Conservation (phyloP, 2,888 invertebrate species). For the Temnothorax ravouxi region DNA sequence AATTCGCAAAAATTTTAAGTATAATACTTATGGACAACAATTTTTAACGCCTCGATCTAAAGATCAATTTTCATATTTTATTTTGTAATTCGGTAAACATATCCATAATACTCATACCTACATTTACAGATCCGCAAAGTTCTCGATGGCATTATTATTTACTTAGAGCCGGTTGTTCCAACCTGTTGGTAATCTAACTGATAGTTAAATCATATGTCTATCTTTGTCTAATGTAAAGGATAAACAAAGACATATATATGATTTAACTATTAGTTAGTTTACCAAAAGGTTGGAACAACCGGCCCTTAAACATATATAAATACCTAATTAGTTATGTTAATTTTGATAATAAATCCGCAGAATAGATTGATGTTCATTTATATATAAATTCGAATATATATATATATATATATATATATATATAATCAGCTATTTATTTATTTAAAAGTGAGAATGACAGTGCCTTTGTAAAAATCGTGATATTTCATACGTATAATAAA, state of each 20-base stretch:
- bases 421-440: neutral
- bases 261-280: too few species aligned
- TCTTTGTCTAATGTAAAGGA: too few species aligned
- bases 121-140: neutral
- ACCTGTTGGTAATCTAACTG: too few species aligned
- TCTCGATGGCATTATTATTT: conserved; percentile 2
- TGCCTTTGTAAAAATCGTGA: neutral
- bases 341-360: neutral
- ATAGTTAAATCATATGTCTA: too few species aligned
- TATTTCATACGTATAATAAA: conserved; percentile 1
- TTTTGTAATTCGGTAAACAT: neutral
- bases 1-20: neutral
- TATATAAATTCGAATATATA: neutral
- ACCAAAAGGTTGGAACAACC: too few species aligned
- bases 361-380: neutral
- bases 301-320: neutral
- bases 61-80: neutral
- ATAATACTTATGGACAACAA: neutral
- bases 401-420: too few species aligned
- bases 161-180: too few species aligned
- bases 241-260: too few species aligned
- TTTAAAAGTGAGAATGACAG: neutral
- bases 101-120: neutral
- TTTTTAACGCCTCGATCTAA: neutral
- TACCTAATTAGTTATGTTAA: neutral